Evolutionary conservation across 2,888 invertebrate genomes (phyloP), one percentile per base, ranked within the genome.

Genomic region (Sarcophaga carnaria): DNA sequence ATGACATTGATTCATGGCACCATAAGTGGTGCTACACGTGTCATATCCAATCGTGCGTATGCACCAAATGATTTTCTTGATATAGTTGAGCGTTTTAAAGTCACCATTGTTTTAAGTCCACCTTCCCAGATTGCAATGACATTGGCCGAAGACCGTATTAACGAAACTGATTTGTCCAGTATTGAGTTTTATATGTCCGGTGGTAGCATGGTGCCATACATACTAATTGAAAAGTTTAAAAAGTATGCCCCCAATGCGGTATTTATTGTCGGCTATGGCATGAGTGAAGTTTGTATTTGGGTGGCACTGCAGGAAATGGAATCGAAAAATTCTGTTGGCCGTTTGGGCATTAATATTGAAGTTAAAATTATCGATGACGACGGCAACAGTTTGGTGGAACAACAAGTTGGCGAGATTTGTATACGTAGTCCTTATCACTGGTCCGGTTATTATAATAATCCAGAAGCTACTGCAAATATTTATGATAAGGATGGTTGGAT

Each of bases 391-490:
- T 37, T 37, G 17, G 74, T 91, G 67, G 88, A 90, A 2, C 75
- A 90, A 12, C 89, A 89, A 60, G 83, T 91, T 82, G 93, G 93
- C 2, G 93, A 93, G 83, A 90, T 93, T 27, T 90, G 88, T 69
- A 87, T 90, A 25, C 88, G 91, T 25, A 89, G 84, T 0, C 84
- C 81, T 0, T 86, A 85, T 49, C 84, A 83, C 2, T 92, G 92
- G 91, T 84, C 88, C 63, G 93, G 93, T 0, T 93, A 93, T 64
- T 91, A 90, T 60, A 87, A 88, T 2, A 91, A 92, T 88, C 88
- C 89, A 0, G 89, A 88, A 25, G 91, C 90, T 22, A 92, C 92
- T 0, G 82, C 83, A 4, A 87, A 88, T 3, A 89, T 90, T 72
- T 89, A 91, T 45, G 91, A 92, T 80, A 80, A 78, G 0, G 90